These are phyloP conservation scores for Eclectus roratus DNA, from an alignment of 2,113 vertebrate genomes.

Conservation along the genomic window DNA sequence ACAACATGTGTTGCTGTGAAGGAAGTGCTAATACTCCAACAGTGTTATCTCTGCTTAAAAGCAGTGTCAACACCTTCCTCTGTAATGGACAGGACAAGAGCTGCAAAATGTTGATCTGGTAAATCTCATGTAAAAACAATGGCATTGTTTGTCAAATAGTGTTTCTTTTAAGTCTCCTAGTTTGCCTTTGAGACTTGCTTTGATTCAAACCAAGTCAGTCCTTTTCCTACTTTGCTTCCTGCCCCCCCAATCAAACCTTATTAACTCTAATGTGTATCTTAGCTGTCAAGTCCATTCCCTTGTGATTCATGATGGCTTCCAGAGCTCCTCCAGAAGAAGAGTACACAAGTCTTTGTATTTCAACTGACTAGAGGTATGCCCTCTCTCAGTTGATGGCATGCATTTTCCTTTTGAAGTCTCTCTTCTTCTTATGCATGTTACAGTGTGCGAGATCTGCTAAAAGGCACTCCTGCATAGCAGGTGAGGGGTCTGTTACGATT, in stretches of 20 bases:
- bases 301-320: conserved; percentile 30
- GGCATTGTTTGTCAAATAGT: not conserved
- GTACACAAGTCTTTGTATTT: not conserved
- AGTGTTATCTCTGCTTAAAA: not conserved
- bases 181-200: not conserved
- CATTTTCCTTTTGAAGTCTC: not conserved
- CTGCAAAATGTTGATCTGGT: not conserved
- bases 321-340: not conserved
- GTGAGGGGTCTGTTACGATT: not conserved
- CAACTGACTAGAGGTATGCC: not conserved
- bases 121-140: not conserved
- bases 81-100: not conserved
- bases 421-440: not conserved
- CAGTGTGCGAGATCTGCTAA: not conserved
- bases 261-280: not conserved
- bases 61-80: not conserved
- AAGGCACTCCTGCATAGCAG: not conserved
- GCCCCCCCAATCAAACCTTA: not conserved
- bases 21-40: not conserved
- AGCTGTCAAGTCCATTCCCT: not conserved
- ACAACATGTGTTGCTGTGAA: not conserved
- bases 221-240: not conserved
- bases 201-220: not conserved
- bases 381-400: not conserved
- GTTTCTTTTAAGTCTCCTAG: not conserved